Base-by-base conservation (phyloP, 2,113 vertebrate species). In the Lates calcarifer region DNA sequence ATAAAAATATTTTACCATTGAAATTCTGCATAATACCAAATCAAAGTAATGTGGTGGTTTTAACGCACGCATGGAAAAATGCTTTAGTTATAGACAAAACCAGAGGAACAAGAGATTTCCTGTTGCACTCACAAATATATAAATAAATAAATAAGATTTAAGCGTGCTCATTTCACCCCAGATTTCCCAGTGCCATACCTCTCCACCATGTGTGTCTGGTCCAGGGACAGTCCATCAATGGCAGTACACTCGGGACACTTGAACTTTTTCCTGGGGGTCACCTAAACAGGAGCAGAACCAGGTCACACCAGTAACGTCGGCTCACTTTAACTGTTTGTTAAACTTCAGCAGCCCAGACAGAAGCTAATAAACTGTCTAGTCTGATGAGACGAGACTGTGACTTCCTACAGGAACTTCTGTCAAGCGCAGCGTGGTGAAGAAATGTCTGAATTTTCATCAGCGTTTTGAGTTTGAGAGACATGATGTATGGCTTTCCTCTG, bases 211-310 rank as follows among this genome's bases (percentile, higher is more conserved):
- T 99, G 98, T 0, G 98, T 99, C 95, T 99, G 98, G 94, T 99
- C 98, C 71, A 99, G 90, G 0, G 98, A 99, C 85, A 99, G 95
- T 47, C 98, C 98, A 74, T 99, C 98, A 33, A 99, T 99, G 84
- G 98, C 98, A 0, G 98, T 99, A 87, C 98, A 99, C 94, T 99
- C 98, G 15, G 98, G 98, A 92, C 98, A 99, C 93, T 99, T 99
- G 94, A 99, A 99, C 94, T 99, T 99, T 92, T 99, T 99, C 33
- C 98, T 95, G 13, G 98, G 98, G 77, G 98, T 99, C 91, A 99
- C 98, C 98, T 99, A 91, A 85, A 87, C 18, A 77, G 68, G 88
- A 77, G 56, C 79, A 88, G 49, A 86, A 53, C 66, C 69, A 31
- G 79, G 58, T 67, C 61, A 84, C 47, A 75, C 24, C 61, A 51